Evolutionary conservation across 2,888 invertebrate species (phyloP).

Genomic region (Nymphalis polychloros): DNA sequence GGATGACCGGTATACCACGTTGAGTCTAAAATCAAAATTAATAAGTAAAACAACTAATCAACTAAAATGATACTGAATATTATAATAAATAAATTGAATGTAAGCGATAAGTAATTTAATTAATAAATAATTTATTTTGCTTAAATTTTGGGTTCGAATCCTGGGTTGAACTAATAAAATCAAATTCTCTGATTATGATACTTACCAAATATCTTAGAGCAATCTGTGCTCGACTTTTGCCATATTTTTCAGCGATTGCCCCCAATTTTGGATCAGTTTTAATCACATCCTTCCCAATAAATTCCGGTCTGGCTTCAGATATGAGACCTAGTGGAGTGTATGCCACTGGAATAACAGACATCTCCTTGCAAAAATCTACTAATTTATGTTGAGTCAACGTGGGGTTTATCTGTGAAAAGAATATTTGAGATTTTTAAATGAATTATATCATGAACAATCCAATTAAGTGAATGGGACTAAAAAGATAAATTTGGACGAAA

Average conservation of each 20-base stretch:
- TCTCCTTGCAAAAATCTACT: constrained; percentile 85
- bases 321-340: constrained; percentile 87
- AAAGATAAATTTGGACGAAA: too few species aligned
- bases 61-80: too few species aligned
- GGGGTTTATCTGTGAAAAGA: constrained; percentile 56
- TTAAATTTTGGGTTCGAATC: too few species aligned
- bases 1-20: constrained; percentile 85
- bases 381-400: constrained; percentile 87
- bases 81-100: too few species aligned
- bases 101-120: too few species aligned
- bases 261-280: constrained; percentile 82
- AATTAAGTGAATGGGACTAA: too few species aligned
- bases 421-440: not conserved
- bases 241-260: constrained; percentile 82
- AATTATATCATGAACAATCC: too few species aligned
- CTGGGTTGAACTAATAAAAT: too few species aligned
- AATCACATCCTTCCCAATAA: constrained; percentile 77
- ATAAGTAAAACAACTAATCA: not conserved
- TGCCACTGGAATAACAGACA: constrained; percentile 84
- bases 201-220: constrained; percentile 85
- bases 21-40: constrained; percentile 70
- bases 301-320: constrained; percentile 73
- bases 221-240: constrained; percentile 85
- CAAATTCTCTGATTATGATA: not conserved
- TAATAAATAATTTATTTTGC: too few species aligned